Evolutionary conservation across 2,888 invertebrate species (phyloP), one percentile per base, ranked within the genome.

Genomic region (Allophyes oxyacanthae): DNA sequence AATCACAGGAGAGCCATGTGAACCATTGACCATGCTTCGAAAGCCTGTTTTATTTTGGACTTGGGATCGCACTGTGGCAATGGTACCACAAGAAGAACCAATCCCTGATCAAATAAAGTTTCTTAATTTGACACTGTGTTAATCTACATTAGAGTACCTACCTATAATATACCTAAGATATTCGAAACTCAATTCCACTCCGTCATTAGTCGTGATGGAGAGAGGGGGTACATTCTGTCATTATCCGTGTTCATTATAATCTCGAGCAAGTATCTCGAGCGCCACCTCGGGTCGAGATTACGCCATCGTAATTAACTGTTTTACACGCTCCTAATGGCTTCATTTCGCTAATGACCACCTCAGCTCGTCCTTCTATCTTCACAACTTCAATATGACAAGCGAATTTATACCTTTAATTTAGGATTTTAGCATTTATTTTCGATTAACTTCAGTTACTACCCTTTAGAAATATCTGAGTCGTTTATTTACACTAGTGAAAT

Each of bases 261-360:
- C 75, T 77, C 73, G 72, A 75, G 56, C 77, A 75, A 78, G 77
- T 78, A 80, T 83, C 82, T 79, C 78, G 69, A 69, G 72, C 77
- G 77, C 77, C 81, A 77, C 74, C 79, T 80, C 76, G 77, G 75
- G 77, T 70, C 70, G 82, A 86, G 85, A 89, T 86, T 86, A 84
- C 82, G 64, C 66, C 72, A 51, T 61, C 79, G 84, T 91, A 91
- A 92, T 93, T 91, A 92, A 87, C 91, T 91, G 89, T 89, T 92
- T 92, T 92, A 92, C 91, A 89, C 89, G 86, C 88, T 89, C 84
- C 87, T 91, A 91, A 92, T 89, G 87, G 86, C 89, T 93, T 89
- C 84, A 92, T 92, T 90, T 81, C 84, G 86, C 89, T 92, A 92
- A 92, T 91, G 91, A 88, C 89, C 86, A 78, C 75, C 83, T 83